These are phyloP conservation scores for Phyllotreta cruciferae DNA, from an alignment of 2,888 invertebrate genomes.

Conservation along the genomic window DNA sequence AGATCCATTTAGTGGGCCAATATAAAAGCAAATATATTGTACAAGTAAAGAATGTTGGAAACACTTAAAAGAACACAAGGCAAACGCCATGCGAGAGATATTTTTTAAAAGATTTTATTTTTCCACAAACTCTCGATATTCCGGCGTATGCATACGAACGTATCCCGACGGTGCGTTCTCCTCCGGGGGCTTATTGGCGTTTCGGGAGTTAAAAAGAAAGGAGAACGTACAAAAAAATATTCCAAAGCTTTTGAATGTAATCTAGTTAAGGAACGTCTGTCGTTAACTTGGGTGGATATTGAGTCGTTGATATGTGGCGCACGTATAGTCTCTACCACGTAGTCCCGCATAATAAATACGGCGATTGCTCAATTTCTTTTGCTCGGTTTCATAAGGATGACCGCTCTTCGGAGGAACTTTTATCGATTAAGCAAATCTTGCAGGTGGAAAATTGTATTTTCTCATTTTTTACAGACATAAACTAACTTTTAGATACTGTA, in stretches of 20 bases:
- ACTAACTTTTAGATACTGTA: too few species aligned
- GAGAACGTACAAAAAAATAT: conserved; percentile 31
- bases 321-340: conserved; percentile 49
- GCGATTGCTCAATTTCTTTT: conserved; percentile 2
- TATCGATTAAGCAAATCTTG: too few species aligned
- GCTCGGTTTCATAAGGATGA: conserved; percentile 3
- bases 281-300: conserved; percentile 42
- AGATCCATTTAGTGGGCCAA: too few species aligned
- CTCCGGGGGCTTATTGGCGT: conserved; percentile 4
- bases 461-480: too few species aligned
- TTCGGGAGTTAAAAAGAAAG: conserved; percentile 2
- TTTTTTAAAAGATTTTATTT: background rate
- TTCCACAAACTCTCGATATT: background rate
- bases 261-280: conserved; percentile 52
- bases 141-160: background rate
- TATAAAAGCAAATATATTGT: too few species aligned
- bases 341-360: conserved; percentile 47
- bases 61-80: too few species aligned
- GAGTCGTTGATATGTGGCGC: conserved; percentile 49
- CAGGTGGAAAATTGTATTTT: too few species aligned
- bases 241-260: conserved; percentile 49
- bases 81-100: background rate
- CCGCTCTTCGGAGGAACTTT: background rate
- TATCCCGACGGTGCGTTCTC: conserved; percentile 2
- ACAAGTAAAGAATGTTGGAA: too few species aligned